These are phyloP conservation scores for Listrodromus nycthemerus DNA, from an alignment of 2,888 invertebrate genomes.

Conservation along the genomic window DNA sequence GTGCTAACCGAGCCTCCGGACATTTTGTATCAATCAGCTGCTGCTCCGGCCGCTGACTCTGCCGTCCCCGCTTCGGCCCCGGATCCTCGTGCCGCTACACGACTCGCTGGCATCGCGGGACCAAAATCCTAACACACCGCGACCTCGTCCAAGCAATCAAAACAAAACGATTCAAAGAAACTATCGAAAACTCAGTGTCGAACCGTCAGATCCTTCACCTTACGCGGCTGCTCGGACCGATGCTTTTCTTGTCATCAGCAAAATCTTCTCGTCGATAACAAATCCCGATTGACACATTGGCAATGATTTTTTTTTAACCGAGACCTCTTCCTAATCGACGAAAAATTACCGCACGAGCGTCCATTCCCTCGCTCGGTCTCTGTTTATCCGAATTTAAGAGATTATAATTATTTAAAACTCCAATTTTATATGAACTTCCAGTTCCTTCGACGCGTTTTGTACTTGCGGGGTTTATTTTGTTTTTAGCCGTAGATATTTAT, in stretches of 20 bases:
- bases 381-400: conserved; percentile 48
- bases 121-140: neutral
- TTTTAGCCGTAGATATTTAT: neutral
- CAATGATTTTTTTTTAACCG: conserved; percentile 6
- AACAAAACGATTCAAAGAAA: neutral
- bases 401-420: conserved; percentile 20
- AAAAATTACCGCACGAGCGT: conserved; percentile 20
- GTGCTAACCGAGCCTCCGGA: conserved; percentile 62
- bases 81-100: conserved; percentile 35
- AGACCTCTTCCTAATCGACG: neutral
- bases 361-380: conserved; percentile 51
- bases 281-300: conserved; percentile 15
- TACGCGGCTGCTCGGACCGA: neutral
- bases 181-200: neutral
- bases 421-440: conserved; percentile 3
- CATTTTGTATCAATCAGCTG: conserved; percentile 69
- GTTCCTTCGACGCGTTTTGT: conserved; percentile 5
- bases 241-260: neutral
- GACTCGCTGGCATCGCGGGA: conserved; percentile 39
- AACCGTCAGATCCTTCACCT: neutral
- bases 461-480: neutral
- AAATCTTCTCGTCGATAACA: neutral
- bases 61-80: conserved; percentile 46
- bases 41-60: conserved; percentile 55
- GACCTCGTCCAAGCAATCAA: neutral